Percentiles rank a stretch among this genome's conserved stretches.
Conservation (phyloP, 1,140 invertebrate species). For the Nebria ingens region DNA sequence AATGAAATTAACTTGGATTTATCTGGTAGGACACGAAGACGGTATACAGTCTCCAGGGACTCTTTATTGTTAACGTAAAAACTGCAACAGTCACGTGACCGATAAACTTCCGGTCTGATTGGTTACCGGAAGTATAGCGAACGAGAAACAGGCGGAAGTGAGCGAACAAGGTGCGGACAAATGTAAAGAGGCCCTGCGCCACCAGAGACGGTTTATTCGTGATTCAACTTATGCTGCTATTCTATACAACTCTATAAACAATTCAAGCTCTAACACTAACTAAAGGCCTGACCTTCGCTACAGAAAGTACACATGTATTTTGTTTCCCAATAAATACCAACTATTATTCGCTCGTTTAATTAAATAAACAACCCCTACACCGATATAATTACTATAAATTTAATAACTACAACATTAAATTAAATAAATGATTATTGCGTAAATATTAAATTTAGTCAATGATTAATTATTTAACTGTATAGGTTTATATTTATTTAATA, state of each 20-base stretch:
- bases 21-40: not conserved
- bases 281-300: too few relatives aligned
- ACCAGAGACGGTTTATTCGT: not conserved
- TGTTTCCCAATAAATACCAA: too few relatives aligned
- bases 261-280: too few relatives aligned
- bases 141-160: not conserved
- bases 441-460: too few relatives aligned
- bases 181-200: not conserved
- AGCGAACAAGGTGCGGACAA: not conserved
- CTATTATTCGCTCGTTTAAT: too few relatives aligned
- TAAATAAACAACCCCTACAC: too few relatives aligned
- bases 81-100: constrained; percentile 1
- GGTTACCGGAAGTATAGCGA: not conserved
- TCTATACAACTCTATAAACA: not conserved
- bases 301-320: too few relatives aligned
- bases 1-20: constrained; percentile 1
- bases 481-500: not conserved
- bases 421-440: too few relatives aligned
- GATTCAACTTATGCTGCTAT: not conserved
- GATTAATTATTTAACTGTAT: too few relatives aligned
- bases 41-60: not conserved
- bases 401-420: too few relatives aligned
- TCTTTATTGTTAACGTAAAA: constrained; percentile 8
- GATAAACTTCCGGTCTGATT: not conserved
- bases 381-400: too few relatives aligned